Conservation (phyloP, 2,888 invertebrate species). For the Margaritifera margaritifera region DNA sequence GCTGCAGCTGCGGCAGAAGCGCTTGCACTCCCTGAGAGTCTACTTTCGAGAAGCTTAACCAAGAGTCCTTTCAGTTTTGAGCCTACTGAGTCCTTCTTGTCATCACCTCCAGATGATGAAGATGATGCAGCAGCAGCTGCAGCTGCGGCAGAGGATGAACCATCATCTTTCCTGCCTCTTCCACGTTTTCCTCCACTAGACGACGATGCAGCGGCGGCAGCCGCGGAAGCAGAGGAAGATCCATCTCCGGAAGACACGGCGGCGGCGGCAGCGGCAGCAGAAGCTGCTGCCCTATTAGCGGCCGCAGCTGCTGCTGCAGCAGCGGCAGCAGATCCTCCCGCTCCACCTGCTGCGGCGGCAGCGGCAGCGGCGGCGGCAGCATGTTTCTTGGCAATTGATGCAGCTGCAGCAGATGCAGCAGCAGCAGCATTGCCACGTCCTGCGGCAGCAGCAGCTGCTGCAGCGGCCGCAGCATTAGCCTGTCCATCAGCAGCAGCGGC, state of each 20-base stretch:
- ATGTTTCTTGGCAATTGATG: background rate
- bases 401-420: background rate
- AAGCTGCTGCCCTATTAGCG: background rate
- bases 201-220: background rate
- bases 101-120: background rate
- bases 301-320: background rate
- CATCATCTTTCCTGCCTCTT: background rate
- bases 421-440: background rate
- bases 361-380: background rate
- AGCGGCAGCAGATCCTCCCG: background rate
- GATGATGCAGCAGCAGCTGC: slow-evolving; percentile 4
- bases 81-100: background rate
- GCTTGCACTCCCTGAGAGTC: background rate
- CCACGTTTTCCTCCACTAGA: background rate
- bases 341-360: background rate
- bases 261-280: slow-evolving; percentile 1
- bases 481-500: background rate
- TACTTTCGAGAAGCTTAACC: background rate
- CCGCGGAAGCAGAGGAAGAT: background rate
- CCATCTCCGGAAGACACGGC: background rate
- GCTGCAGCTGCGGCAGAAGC: background rate
- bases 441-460: background rate
- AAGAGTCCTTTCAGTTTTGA: background rate
- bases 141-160: slow-evolving; percentile 1
- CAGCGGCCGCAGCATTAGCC: slow-evolving; percentile 2